Conservation (phyloP, 2,113 vertebrate species). For the Megalops atlanticus region DNA sequence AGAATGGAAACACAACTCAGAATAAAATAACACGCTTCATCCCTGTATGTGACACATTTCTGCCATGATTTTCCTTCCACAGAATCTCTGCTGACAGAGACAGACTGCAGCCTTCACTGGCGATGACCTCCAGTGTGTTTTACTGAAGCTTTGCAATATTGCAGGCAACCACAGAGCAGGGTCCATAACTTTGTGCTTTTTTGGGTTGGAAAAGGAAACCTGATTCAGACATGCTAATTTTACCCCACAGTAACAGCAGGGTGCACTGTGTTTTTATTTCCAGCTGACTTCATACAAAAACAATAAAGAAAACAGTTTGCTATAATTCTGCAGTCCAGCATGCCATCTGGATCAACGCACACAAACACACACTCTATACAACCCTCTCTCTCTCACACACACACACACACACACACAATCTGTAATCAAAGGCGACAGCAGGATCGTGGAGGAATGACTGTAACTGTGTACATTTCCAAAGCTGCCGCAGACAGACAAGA, state of each 20-base stretch:
- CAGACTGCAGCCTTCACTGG: background rate
- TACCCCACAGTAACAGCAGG: background rate
- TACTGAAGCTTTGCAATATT: no score
- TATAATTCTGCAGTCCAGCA: constrained; percentile 26
- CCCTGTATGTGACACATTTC: no score
- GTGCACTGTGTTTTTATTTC: constrained; percentile 11
- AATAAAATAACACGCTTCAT: no score
- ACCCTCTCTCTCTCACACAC: background rate
- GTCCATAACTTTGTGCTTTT: background rate
- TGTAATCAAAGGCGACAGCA: constrained; percentile 35
- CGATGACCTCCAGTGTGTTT: background rate
- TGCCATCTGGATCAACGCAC: constrained; percentile 7
- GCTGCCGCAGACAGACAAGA: background rate
- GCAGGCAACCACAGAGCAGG: background rate
- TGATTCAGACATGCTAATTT: constrained; percentile 7
- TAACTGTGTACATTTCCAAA: constrained; percentile 32
- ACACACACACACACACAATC: constrained; percentile 16
- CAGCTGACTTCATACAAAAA: constrained; percentile 23
- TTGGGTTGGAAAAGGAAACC: constrained; percentile 21
- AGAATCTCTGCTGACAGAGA: no score
- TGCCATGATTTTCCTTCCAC: no score
- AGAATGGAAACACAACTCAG: no score
- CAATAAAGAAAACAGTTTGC: constrained; percentile 18
- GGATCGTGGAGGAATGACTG: constrained; percentile 13
- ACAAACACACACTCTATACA: background rate